A percentile compares a stretch with the other conserved stretches of the same genome.
Conservation (phyloP, 1,140 invertebrate genomes). For the Vanessa atalanta region DNA sequence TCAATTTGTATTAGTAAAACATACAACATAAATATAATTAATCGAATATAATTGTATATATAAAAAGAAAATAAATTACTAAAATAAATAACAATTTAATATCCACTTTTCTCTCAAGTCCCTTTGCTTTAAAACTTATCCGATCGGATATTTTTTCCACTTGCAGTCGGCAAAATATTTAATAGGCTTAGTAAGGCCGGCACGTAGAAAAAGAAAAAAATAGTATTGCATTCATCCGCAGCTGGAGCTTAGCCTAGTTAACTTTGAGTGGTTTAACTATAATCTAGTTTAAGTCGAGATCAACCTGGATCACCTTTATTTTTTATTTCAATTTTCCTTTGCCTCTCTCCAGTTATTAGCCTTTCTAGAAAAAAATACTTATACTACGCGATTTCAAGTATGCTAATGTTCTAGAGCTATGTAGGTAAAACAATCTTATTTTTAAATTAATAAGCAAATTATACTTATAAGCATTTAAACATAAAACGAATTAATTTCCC, state of each 20-base stretch:
- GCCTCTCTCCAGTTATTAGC: constrained; percentile 32
- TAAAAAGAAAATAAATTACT: neutral
- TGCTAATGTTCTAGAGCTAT: neutral
- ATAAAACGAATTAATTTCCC: no score
- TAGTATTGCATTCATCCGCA: constrained; percentile 44
- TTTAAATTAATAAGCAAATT: neutral
- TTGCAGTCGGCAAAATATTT: constrained; percentile 44
- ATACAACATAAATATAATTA: no score
- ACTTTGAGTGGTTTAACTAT: constrained; percentile 60
- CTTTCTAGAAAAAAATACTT: constrained; percentile 33
- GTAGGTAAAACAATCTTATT: neutral
- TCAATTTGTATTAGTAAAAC: no score
- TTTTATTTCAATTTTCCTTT: constrained; percentile 55
- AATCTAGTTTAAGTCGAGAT: constrained; percentile 60
- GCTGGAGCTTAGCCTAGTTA: constrained; percentile 54
- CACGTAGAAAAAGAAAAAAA: constrained; percentile 43
- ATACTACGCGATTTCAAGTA: constrained; percentile 16
- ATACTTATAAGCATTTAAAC: no score
- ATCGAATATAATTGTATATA: no score
- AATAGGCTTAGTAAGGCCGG: constrained; percentile 52
- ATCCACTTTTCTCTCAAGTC: constrained; percentile 25
- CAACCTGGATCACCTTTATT: constrained; percentile 54
- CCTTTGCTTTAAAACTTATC: constrained; percentile 31
- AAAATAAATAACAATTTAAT: constrained; percentile 25
- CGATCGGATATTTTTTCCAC: constrained; percentile 38